These are phyloP conservation scores for Salvelinus namaycush DNA, from an alignment of 2,113 vertebrate genomes.

Conservation along the genomic window DNA sequence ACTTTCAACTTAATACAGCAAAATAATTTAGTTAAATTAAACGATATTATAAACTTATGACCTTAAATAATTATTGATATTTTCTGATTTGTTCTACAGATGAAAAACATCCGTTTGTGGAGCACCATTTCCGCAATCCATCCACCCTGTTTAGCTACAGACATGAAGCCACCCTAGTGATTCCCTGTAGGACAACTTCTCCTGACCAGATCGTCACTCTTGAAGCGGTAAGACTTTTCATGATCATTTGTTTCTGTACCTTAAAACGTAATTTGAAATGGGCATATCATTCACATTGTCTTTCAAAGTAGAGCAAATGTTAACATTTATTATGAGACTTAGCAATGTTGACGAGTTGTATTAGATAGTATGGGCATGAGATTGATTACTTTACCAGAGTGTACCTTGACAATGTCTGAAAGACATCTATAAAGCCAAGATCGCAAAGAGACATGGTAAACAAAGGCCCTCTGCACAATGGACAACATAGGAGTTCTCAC, in stretches of 20 bases:
- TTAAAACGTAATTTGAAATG: too few relatives aligned
- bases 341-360: too few relatives aligned
- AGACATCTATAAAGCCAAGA: background rate
- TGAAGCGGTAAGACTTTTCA: conserved; percentile 69
- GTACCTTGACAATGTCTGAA: conserved; percentile 18
- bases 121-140: background rate
- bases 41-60: too few relatives aligned
- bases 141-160: conserved; percentile 47
- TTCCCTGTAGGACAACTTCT: conserved; percentile 84
- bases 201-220: conserved; percentile 75
- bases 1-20: too few relatives aligned
- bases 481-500: conserved; percentile 53
- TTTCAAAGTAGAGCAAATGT: too few relatives aligned
- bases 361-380: too few relatives aligned
- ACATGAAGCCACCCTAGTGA: conserved; percentile 50
- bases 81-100: conserved; percentile 65
- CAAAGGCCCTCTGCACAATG: conserved; percentile 6
- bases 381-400: too few relatives aligned
- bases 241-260: too few relatives aligned
- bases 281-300: too few relatives aligned
- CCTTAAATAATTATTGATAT: conserved; percentile 9
- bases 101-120: conserved; percentile 77
- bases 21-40: too few relatives aligned
- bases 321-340: too few relatives aligned
- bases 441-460: conserved; percentile 9